Conservation (phyloP, 2,888 invertebrate species). For the Falcaria lacertinaria region DNA sequence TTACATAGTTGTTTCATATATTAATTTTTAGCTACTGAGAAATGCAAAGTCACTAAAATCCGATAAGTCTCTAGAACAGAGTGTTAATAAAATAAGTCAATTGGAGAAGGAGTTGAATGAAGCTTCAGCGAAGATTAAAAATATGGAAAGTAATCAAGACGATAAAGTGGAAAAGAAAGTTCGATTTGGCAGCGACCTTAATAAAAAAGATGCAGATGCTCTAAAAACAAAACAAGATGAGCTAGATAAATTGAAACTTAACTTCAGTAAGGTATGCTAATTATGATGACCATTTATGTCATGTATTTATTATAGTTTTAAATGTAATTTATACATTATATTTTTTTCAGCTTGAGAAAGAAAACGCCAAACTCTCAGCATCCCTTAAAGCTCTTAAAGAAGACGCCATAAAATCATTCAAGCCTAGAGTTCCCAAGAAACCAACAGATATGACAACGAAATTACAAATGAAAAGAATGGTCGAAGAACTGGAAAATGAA, state of each 20-base stretch:
- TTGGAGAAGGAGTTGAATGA: constrained; percentile 82
- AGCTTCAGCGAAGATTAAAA: constrained; percentile 78
- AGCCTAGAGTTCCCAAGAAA: constrained; percentile 85
- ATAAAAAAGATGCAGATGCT: constrained; percentile 63
- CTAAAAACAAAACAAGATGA: constrained; percentile 73
- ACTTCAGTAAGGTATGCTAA: constrained; percentile 59
- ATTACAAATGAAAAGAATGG: constrained; percentile 88
- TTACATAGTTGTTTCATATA: neutral
- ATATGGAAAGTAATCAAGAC: constrained; percentile 69
- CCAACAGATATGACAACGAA: constrained; percentile 86
- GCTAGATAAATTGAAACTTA: constrained; percentile 77
- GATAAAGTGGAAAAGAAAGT: constrained; percentile 77
- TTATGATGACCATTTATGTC: too few relatives aligned
- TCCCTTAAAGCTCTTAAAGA: constrained; percentile 83
- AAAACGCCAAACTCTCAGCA: constrained; percentile 82
- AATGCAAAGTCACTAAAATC: constrained; percentile 73
- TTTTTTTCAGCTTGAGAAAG: constrained; percentile 76
- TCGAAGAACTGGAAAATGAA: constrained; percentile 93
- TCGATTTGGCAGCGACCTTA: constrained; percentile 58
- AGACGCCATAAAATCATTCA: constrained; percentile 82
- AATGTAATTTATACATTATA: neutral
- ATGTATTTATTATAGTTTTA: too few relatives aligned
- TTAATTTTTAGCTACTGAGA: constrained; percentile 67
- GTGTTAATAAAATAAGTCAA: constrained; percentile 80
- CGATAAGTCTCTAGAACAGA: constrained; percentile 79